Percentiles rank a stretch among this genome's conserved stretches.
phyloP scores from a whole-genome alignment of 2,797 vertebrate species.

The Tauraco hartlaubi region DNA sequence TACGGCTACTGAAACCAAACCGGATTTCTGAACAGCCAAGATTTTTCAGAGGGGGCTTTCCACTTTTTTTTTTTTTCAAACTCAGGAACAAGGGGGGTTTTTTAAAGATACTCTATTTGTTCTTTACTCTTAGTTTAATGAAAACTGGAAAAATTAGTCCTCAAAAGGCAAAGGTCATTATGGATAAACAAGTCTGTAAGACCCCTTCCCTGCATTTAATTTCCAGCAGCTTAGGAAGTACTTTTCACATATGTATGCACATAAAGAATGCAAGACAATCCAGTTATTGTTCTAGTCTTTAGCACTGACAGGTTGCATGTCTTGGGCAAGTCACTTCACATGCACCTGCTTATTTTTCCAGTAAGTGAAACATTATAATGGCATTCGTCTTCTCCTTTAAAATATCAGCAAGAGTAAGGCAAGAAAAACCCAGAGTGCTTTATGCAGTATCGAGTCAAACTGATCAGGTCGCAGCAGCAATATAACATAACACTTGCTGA shows the following conservation, averaged over 20 bases:
- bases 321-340: background rate
- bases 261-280: background rate
- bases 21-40: background rate
- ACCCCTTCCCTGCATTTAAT: background rate
- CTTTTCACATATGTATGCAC: background rate
- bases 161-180: background rate
- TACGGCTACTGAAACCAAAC: constrained; percentile 4
- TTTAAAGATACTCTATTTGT: background rate
- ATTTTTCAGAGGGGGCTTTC: background rate
- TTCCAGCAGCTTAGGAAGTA: background rate
- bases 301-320: background rate
- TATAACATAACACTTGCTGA: background rate
- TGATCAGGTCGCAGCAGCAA: background rate
- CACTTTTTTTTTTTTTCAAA: background rate
- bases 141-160: background rate
- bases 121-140: background rate
- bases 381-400: background rate
- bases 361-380: background rate
- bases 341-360: background rate
- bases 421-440: background rate
- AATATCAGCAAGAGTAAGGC: background rate
- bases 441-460: background rate
- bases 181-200: background rate
- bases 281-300: background rate
- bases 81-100: background rate